A percentile compares a stretch with the other conserved stretches of the same genome.
Conservation (phyloP, 2,888 invertebrate genomes). For the Agrotis ipsilon region DNA sequence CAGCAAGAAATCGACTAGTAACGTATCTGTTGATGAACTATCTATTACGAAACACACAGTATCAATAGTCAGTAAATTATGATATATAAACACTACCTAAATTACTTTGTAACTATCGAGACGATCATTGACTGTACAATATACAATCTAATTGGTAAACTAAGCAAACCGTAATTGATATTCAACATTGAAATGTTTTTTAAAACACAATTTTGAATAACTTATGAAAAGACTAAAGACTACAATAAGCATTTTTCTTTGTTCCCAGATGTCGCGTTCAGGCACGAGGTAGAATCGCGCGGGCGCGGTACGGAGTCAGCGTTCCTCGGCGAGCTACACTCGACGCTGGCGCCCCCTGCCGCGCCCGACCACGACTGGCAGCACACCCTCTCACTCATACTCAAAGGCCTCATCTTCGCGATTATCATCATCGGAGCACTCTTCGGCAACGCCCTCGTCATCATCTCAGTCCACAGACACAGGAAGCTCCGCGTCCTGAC, state of each 20-base stretch:
- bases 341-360: conserved; percentile 88
- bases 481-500: conserved; percentile 96
- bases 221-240: background rate
- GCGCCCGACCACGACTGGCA: conserved; percentile 86
- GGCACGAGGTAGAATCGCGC: conserved; percentile 87
- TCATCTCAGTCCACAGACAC: conserved; percentile 95
- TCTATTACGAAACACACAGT: too few relatives aligned
- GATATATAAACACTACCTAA: too few relatives aligned
- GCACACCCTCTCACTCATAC: conserved; percentile 91
- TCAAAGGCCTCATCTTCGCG: conserved; percentile 95
- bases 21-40: too few relatives aligned
- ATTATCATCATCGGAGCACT: conserved; percentile 97
- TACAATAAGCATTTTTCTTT: conserved; percentile 24
- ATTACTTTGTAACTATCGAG: too few relatives aligned
- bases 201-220: background rate
- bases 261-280: conserved; percentile 83
- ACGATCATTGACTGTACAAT: too few relatives aligned
- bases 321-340: conserved; percentile 86
- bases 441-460: conserved; percentile 97
- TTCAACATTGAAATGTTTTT: too few relatives aligned
- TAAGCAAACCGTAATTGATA: too few relatives aligned
- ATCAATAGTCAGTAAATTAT: too few relatives aligned
- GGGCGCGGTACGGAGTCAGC: conserved; percentile 90
- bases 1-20: too few relatives aligned
- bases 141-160: too few relatives aligned